Conservation (phyloP, 1,140 invertebrate genomes). For the Phortica variegata region DNA sequence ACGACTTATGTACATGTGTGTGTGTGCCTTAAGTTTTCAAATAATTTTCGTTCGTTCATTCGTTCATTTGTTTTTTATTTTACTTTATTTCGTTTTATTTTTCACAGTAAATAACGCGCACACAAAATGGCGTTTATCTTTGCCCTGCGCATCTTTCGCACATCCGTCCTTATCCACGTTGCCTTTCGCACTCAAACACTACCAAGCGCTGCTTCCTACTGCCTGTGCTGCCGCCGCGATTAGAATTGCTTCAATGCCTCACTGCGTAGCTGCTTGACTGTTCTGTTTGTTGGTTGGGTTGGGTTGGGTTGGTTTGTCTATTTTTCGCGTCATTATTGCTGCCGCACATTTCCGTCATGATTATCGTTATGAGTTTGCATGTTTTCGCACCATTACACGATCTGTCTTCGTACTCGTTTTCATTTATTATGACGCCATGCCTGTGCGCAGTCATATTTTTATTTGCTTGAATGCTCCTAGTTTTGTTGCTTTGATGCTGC, state of each 20-base stretch:
- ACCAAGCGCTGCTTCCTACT: conserved; percentile 7
- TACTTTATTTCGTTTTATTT: too few relatives aligned
- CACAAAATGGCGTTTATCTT: too few relatives aligned
- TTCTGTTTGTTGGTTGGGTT: background rate
- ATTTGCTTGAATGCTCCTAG: conserved; percentile 20
- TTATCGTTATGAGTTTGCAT: conserved; percentile 7
- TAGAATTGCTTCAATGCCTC: background rate
- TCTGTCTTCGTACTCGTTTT: conserved; percentile 19
- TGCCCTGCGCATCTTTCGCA: background rate
- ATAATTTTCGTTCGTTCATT: conserved; percentile 42
- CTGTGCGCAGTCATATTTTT: conserved; percentile 19
- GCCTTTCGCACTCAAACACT: conserved; percentile 19
- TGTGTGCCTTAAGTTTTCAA: conserved; percentile 14
- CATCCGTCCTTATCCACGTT: background rate
- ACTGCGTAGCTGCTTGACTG: conserved; percentile 1
- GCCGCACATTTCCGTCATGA: background rate
- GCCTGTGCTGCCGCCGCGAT: background rate
- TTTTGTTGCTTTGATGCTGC: background rate
- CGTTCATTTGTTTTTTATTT: too few relatives aligned
- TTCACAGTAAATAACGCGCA: too few relatives aligned
- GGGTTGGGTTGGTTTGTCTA: conserved; percentile 20
- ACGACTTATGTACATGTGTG: background rate
- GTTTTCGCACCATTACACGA: conserved; percentile 16
- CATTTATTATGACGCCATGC: conserved; percentile 18
- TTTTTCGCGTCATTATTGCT: conserved; percentile 27